Conservation (phyloP, 2,113 vertebrate genomes). For the Aegithalos caudatus region DNA sequence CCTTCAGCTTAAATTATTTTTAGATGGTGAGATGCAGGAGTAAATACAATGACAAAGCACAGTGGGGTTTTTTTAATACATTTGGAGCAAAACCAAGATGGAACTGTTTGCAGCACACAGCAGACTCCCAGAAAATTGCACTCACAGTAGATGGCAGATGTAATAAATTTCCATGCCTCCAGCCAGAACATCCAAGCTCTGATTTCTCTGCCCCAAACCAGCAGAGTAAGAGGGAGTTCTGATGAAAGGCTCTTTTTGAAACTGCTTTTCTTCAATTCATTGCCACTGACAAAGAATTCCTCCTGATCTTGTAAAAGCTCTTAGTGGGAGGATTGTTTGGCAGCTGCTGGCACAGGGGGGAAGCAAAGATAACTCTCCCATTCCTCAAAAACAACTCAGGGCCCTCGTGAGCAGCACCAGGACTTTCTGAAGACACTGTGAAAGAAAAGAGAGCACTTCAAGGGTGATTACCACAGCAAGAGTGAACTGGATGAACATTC, state of each 20-base stretch:
- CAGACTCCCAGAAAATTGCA: slow-evolving; percentile 49
- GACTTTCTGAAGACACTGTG: not conserved
- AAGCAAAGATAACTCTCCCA: not conserved
- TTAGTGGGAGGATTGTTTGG: not conserved
- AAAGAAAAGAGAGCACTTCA: not conserved
- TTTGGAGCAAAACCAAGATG: slow-evolving; percentile 45
- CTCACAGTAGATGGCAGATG: not conserved
- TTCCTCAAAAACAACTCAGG: not conserved
- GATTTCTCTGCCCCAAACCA: not conserved
- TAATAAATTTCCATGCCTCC: slow-evolving; percentile 37
- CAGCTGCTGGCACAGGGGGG: not conserved
- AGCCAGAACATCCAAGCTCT: not conserved
- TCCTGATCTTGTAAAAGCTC: not conserved
- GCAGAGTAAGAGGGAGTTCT: not conserved
- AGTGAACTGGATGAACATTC: not conserved
- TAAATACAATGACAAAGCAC: slow-evolving; percentile 40
- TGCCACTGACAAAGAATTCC: not conserved
- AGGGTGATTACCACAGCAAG: not conserved
- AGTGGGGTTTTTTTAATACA: slow-evolving; percentile 8
- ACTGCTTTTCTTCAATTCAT: not conserved
- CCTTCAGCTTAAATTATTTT: slow-evolving; percentile 43
- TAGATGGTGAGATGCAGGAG: slow-evolving; percentile 17
- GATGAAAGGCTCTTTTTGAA: not conserved
- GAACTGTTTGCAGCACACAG: slow-evolving; percentile 31
- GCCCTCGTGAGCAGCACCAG: not conserved